Evolutionary conservation across 2,113 vertebrate species (phyloP).

Genomic region (Romanogobio albipinnatus): DNA sequence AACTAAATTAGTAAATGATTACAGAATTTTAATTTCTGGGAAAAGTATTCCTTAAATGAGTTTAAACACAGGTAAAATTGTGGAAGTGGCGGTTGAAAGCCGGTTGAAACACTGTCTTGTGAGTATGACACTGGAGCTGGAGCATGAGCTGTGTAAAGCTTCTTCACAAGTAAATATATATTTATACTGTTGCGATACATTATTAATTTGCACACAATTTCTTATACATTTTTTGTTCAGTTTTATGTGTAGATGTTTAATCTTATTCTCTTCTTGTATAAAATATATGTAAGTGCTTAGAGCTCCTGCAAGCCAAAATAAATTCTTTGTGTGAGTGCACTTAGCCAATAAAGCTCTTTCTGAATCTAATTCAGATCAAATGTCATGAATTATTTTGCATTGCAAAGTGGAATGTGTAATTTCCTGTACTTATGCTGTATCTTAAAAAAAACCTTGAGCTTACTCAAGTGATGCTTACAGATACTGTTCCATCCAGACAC

Average conservation of each 20-base stretch:
- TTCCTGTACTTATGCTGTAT: neutral
- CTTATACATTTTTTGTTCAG: neutral
- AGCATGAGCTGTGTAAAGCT: neutral
- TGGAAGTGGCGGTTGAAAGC: neutral
- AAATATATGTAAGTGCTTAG: neutral
- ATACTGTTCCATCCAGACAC: neutral
- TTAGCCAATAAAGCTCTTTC: neutral
- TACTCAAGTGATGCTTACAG: neutral
- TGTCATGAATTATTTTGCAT: neutral
- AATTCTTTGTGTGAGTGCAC: slow-evolving; percentile 6
- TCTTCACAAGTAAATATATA: neutral
- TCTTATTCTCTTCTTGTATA: neutral
- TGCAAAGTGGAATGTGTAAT: neutral
- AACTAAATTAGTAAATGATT: neutral
- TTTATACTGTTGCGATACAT: neutral
- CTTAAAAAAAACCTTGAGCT: neutral
- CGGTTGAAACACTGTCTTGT: neutral
- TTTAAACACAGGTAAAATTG: neutral
- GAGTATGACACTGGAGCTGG: neutral
- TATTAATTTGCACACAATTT: slow-evolving; percentile 2
- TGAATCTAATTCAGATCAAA: slow-evolving; percentile 13
- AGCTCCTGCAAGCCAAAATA: neutral
- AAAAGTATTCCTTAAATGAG: neutral
- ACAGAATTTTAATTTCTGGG: neutral
- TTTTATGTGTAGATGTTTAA: neutral